These are phyloP conservation scores for Mormyrus iriodes DNA, from an alignment of 2,113 vertebrate species.

Conservation along the genomic window DNA sequence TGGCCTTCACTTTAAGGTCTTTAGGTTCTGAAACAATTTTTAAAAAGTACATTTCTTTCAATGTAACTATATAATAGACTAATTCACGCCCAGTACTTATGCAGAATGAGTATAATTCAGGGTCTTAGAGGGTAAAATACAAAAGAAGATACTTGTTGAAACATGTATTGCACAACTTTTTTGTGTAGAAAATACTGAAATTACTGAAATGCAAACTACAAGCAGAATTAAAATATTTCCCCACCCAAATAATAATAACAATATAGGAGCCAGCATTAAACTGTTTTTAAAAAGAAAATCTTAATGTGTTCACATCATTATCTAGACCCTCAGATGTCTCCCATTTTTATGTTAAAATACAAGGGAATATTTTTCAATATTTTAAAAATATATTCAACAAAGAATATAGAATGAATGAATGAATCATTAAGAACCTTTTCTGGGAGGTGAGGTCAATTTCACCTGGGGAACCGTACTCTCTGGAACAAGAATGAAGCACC, in stretches of 20 bases:
- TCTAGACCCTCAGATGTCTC: neutral
- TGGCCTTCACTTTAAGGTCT: conserved; percentile 13
- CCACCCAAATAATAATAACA: neutral
- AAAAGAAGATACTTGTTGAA: neutral
- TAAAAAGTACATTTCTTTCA: neutral
- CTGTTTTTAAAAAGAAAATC: neutral
- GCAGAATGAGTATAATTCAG: neutral
- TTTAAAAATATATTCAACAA: neutral
- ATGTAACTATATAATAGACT: neutral
- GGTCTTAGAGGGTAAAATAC: neutral
- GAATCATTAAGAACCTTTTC: neutral
- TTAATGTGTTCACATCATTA: neutral
- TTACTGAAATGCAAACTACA: neutral
- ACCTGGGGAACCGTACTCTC: neutral
- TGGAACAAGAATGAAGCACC: neutral
- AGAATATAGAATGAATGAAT: neutral
- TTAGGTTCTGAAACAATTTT: conserved; percentile 30
- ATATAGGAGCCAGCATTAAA: neutral
- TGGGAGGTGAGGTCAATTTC: neutral
- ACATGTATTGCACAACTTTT: neutral
- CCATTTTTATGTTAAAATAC: neutral
- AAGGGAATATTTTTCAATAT: neutral
- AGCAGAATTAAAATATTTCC: neutral
- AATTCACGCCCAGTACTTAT: neutral
- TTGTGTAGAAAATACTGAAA: neutral